These are phyloP conservation scores for Columba guinea DNA, from an alignment of 2,797 vertebrate species.

Conservation along the genomic window DNA sequence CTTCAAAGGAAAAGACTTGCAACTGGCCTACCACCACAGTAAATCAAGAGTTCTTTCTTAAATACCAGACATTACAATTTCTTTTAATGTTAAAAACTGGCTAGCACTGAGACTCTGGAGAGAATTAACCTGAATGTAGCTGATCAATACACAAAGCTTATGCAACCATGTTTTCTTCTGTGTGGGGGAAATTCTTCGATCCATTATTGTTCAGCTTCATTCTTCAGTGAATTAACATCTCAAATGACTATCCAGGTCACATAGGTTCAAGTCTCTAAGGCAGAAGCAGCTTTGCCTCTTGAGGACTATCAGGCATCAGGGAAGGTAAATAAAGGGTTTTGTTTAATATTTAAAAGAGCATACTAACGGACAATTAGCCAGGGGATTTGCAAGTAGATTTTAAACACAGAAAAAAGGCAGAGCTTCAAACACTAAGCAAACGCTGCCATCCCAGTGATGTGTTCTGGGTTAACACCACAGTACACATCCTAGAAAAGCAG, in stretches of 20 bases:
- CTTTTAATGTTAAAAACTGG: not conserved
- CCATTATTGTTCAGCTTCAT: slow-evolving; percentile 51
- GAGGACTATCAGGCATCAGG: not conserved
- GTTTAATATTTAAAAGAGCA: slow-evolving; percentile 52
- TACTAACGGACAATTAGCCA: slow-evolving; percentile 52
- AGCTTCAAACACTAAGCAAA: not conserved
- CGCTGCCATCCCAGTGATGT: not conserved
- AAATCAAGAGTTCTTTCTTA: not conserved
- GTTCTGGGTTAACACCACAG: not conserved
- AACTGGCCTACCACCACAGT: not conserved
- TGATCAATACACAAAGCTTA: slow-evolving; percentile 31
- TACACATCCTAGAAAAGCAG: not conserved
- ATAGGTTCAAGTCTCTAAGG: slow-evolving; percentile 31
- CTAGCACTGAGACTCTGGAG: not conserved
- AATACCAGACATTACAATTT: not conserved
- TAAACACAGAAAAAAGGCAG: slow-evolving; percentile 25
- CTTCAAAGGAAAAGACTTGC: not conserved
- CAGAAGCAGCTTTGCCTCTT: slow-evolving; percentile 35
- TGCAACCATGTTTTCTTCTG: not conserved
- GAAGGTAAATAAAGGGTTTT: slow-evolving; percentile 44
- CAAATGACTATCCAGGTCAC: slow-evolving; percentile 52
- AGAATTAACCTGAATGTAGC: not conserved
- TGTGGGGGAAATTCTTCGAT: slow-evolving; percentile 7
- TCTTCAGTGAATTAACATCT: slow-evolving; percentile 67
- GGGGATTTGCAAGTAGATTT: not conserved